A percentile compares a stretch with the other conserved stretches of the same genome.
Evolutionary conservation across 2,888 invertebrate genomes (phyloP).

Genomic region (Eupeodes luniger): DNA sequence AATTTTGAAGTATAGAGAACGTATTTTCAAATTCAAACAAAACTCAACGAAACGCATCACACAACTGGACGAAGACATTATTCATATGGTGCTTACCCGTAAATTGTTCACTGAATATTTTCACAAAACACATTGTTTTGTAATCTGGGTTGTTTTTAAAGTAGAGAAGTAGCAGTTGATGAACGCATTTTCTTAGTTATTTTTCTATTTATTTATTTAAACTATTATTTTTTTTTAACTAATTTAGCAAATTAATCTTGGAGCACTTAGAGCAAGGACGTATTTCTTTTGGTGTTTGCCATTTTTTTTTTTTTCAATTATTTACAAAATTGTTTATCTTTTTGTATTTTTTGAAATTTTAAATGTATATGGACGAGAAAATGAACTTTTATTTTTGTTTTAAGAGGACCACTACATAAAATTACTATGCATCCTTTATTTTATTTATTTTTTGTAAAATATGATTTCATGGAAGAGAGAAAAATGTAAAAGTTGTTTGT

Average conservation of each 20-base stretch:
- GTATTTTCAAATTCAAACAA: constrained; percentile 54
- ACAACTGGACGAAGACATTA: constrained; percentile 61
- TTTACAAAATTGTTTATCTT: constrained; percentile 70
- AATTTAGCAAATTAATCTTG: constrained; percentile 26
- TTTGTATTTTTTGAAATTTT: constrained; percentile 19
- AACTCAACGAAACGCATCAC: constrained; percentile 68
- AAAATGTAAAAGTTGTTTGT: constrained; percentile 44
- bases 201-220: constrained; percentile 2
- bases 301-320: constrained; percentile 44
- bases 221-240: constrained; percentile 1
- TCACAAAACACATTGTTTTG: constrained; percentile 24
- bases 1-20: not conserved
- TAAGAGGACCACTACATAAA: constrained; percentile 54
- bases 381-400: constrained; percentile 37
- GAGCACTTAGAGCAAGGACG: constrained; percentile 63
- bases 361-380: constrained; percentile 59
- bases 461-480: constrained; percentile 61
- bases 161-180: constrained; percentile 26
- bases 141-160: constrained; percentile 30
- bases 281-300: constrained; percentile 45
- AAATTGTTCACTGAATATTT: constrained; percentile 11
- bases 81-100: constrained; percentile 58
- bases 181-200: not conserved
- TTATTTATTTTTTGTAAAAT: constrained; percentile 32
- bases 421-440: constrained; percentile 56